Percentiles rank a stretch among this genome's conserved stretches.
These are phyloP conservation scores for Mesocentrotus franciscanus DNA, from an alignment of 53 echinoderm and acorn worm species.

Conservation along the genomic window DNA sequence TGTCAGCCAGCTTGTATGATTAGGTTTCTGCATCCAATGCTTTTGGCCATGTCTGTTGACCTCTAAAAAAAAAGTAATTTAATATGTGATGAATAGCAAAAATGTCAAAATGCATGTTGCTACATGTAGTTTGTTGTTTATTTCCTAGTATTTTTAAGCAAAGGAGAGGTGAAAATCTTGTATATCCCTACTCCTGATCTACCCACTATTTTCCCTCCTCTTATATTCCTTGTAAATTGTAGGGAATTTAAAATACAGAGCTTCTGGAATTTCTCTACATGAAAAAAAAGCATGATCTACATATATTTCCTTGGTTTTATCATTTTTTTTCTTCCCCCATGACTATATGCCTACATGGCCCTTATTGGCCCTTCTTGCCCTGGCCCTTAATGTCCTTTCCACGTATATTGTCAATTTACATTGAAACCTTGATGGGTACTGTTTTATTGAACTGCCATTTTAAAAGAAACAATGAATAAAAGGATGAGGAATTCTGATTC, in stretches of 20 bases:
- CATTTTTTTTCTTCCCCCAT: background rate
- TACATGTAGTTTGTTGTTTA: background rate
- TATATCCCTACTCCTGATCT: too few relatives aligned
- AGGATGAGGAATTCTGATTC: conserved; percentile 35
- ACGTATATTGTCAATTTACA: background rate
- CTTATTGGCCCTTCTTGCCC: background rate
- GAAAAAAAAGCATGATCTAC: too few relatives aligned
- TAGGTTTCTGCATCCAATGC: background rate
- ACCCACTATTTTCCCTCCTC: background rate
- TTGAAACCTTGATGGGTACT: background rate
- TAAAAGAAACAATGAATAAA: background rate
- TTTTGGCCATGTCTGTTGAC: background rate
- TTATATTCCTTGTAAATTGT: too few relatives aligned
- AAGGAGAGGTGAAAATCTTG: background rate
- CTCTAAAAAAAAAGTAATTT: background rate
- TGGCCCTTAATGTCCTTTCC: background rate
- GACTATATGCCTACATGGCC: background rate
- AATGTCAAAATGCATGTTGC: background rate
- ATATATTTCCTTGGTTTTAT: too few relatives aligned
- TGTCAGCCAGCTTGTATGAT: too few relatives aligned
- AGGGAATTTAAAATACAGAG: too few relatives aligned
- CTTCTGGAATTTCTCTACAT: too few relatives aligned
- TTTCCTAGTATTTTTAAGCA: background rate
- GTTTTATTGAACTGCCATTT: background rate
- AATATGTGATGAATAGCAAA: background rate